Base-by-base conservation (phyloP, 2,888 invertebrate genomes). In the Cerceris ruficornis region DNA sequence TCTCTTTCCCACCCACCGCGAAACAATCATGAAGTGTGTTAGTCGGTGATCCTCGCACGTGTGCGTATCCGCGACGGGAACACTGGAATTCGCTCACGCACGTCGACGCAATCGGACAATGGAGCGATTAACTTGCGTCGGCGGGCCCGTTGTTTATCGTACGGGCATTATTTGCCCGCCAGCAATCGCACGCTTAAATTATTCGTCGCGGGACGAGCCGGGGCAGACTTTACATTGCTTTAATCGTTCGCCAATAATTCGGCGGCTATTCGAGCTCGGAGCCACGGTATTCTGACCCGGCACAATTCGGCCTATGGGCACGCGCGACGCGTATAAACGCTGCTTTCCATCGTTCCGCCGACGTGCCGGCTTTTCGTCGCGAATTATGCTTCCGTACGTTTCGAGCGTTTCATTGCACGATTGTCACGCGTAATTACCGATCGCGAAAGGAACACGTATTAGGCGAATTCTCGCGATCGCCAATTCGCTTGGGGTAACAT, bases 101-200 rank as follows among this genome's bases (percentile, higher is more conserved):
- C 87, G 82, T 86, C 86, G 83, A 84, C 88, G 87, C 87, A 84
- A 85, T 87, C 84, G 85, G 85, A 90, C 90, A 90, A 90, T 90
- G 88, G 88, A 89, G 87, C 90, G 90, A 90, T 90, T 90, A 90
- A 88, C 89, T 90, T 87, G 90, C 89, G 89, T 84, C 86, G 87
- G 86, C 86, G 81, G 84, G 80, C 80, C 83, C 80, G 88, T 90
- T 90, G 89, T 90, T 90, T 90, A 89, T 89, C 85, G 88, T 86
- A 83, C 86, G 81, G 83, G 86, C 83, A 86, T 88, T 90, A 88
- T 88, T 88, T 87, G 87, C 86, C 84, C 81, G 84, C 77, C 80
- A 83, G 85, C 86, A 88, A 88, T 89, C 88, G 86, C 88, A 87
- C 90, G 89, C 87, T 88, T 89, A 90, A 90, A 90, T 90, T 90